Evolutionary conservation across 2,113 vertebrate species (phyloP), one percentile per base, ranked within the genome.

Genomic region (Thalassarche chlororhynchos): DNA sequence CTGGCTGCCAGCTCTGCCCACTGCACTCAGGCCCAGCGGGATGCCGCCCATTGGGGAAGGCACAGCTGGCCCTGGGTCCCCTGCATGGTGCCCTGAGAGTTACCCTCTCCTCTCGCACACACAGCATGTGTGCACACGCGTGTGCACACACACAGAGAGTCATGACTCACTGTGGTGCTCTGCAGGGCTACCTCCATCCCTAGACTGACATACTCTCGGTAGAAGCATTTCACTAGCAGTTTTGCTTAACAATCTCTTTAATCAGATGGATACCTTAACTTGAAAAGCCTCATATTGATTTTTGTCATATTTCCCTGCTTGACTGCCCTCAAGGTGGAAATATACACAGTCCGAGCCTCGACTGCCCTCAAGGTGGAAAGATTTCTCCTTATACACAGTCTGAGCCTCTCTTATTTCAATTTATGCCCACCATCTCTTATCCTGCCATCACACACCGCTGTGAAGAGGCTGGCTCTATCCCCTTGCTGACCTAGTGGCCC

Each of bases 381-480:
- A 12, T 20, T 46, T 55, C 12, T 71, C 24, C 15, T 64, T 64
- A 32, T 8, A 40, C 3, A 7, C 38, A 5, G 10, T 9, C 47
- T 47, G 29, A 80, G 9, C 6, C 24, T 64, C 57, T 62, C 23
- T 25, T 62, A 36, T 36, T 69, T 52, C 14, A 70, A 4, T 62
- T 71, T 40, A 46, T 34, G 34, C 12, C 25, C 36, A 31, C 25
- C n/a, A n/a, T 5, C 18, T 55, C 16, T 31, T 13, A 31, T 55
- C 23, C 5, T 79, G 9, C 28, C 6, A 1, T 12, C 12, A 49
- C 29, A 54, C 14, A 7, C 9, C 0, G 1, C 47, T 62, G 55
- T 0, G 1, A 62, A 46, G 24, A 55, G 24, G 10, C 18, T 29
- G 34, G 4, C 40, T 71, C 8, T 21, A 6, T 55, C 24, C 28